Evolutionary conservation across 1,140 invertebrate genomes (phyloP).

Genomic region (Procambarus virginalis): DNA sequence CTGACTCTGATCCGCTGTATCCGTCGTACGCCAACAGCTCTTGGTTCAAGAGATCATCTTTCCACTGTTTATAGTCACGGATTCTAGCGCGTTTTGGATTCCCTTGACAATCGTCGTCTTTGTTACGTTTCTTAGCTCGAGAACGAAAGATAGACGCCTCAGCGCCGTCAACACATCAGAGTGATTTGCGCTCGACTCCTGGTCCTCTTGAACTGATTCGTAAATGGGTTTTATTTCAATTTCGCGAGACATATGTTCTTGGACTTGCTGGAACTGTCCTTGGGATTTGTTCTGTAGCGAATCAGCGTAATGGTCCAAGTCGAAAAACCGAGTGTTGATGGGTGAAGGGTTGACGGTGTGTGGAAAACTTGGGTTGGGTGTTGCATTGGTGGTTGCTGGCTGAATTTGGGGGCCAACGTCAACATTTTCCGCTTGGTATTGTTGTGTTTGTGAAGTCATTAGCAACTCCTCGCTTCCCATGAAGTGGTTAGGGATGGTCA

Average conservation of each 20-base stretch:
- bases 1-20: background rate
- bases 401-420: background rate
- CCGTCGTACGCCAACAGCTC: background rate
- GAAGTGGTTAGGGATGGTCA: slow-evolving; percentile 55
- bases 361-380: background rate
- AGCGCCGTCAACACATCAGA: slow-evolving; percentile 43
- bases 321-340: too few species aligned
- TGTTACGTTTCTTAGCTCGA: slow-evolving; percentile 31
- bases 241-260: background rate
- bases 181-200: background rate
- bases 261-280: background rate
- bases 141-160: slow-evolving; percentile 60
- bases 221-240: background rate
- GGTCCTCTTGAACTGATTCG: background rate
- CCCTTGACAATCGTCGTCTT: background rate
- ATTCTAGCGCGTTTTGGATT: background rate
- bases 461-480: background rate
- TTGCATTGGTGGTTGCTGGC: background rate
- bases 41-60: background rate
- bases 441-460: background rate
- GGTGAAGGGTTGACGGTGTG: too few species aligned
- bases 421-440: background rate
- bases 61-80: background rate
- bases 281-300: background rate
- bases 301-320: background rate